Evolutionary conservation across 2,113 vertebrate genomes (phyloP).

Genomic region (Corydoras sp.): DNA sequence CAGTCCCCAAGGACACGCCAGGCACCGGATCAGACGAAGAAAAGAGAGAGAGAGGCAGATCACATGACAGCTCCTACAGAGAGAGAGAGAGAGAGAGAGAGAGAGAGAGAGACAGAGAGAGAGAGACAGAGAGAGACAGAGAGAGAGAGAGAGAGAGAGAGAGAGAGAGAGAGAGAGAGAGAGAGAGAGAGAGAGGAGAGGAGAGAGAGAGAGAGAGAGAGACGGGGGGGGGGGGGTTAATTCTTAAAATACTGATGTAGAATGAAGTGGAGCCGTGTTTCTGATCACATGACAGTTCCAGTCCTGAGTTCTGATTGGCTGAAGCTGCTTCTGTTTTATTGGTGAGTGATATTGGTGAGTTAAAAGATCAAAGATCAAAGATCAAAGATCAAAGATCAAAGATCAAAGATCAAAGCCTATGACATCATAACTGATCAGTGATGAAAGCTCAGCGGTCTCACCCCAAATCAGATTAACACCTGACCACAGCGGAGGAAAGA

Average conservation of each 20-base stretch:
- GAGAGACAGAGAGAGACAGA: too few relatives aligned
- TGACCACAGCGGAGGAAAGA: too few relatives aligned
- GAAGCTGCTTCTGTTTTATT: too few relatives aligned
- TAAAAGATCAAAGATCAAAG: too few relatives aligned
- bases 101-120: background rate
- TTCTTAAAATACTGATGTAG: background rate
- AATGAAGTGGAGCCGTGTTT: too few relatives aligned
- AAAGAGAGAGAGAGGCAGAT: slow-evolving; percentile 81
- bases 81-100: slow-evolving; percentile 8
- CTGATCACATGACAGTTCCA: background rate
- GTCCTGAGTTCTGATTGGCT: background rate
- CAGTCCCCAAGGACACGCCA: slow-evolving; percentile 76
- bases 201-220: slow-evolving; percentile 32
- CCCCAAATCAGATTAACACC: too few relatives aligned
- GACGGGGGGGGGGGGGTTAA: slow-evolving; percentile 29
- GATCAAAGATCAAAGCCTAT: too few relatives aligned
- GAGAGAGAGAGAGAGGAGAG: slow-evolving; percentile 11
- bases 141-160: too few relatives aligned
- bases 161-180: slow-evolving; percentile 37
- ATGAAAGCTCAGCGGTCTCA: too few relatives aligned
- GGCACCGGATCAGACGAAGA: slow-evolving; percentile 87
- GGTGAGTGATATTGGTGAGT: background rate
- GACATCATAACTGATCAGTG: too few relatives aligned
- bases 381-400: too few relatives aligned
- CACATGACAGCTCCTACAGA: slow-evolving; percentile 52